Conservation (phyloP, 1,140 invertebrate genomes). For the Aphis craccivora region DNA sequence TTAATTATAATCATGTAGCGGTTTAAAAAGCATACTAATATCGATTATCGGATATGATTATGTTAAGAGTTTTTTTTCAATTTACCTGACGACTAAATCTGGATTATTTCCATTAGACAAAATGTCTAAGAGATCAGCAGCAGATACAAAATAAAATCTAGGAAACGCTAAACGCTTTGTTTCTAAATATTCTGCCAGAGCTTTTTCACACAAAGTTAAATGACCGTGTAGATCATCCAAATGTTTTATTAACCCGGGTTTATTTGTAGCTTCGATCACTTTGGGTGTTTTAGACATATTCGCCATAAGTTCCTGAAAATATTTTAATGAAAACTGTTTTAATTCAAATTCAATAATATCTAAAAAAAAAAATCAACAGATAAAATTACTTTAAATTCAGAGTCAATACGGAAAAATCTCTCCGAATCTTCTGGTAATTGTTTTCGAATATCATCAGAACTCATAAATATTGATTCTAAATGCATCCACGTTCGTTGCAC, state of each 20-base stretch:
- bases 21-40: neutral
- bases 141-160: constrained; percentile 96
- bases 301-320: constrained; percentile 68
- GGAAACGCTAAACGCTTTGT: constrained; percentile 97
- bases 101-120: constrained; percentile 96
- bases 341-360: neutral
- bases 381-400: constrained; percentile 79
- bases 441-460: constrained; percentile 94
- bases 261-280: constrained; percentile 89
- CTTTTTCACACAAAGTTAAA: constrained; percentile 94
- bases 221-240: constrained; percentile 85
- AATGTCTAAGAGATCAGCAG: constrained; percentile 94
- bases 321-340: neutral
- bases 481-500: constrained; percentile 97
- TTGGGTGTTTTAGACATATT: constrained; percentile 82
- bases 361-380: neutral
- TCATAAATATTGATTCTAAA: constrained; percentile 97
- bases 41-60: neutral
- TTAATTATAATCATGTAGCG: neutral
- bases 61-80: neutral
- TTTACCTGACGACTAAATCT: constrained; percentile 72
- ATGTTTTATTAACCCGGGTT: constrained; percentile 77
- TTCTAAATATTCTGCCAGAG: constrained; percentile 94
- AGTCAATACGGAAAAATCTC: constrained; percentile 90
- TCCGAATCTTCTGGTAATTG: constrained; percentile 93